phyloP scores from a whole-genome alignment of 1,140 invertebrate genomes.

The Macrobrachium nipponense region DNA sequence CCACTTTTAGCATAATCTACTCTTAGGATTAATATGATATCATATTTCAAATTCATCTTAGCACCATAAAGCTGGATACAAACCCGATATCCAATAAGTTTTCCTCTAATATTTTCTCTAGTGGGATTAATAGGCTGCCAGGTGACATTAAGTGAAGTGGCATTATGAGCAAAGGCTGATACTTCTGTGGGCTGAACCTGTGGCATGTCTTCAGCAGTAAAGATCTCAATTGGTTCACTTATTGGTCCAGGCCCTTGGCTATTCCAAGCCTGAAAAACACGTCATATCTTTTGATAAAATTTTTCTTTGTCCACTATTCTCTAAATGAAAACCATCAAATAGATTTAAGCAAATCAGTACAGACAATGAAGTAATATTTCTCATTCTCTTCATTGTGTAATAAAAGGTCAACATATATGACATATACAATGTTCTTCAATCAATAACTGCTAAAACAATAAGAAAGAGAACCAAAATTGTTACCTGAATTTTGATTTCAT shows the following conservation, averaged over 20 bases:
- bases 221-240: slow-evolving; percentile 81
- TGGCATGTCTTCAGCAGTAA: slow-evolving; percentile 96
- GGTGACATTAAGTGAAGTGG: slow-evolving; percentile 90
- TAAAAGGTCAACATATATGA: too few relatives aligned
- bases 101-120: slow-evolving; percentile 86
- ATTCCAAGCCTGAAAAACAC: slow-evolving; percentile 79
- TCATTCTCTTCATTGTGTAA: too few relatives aligned
- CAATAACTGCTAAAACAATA: neutral
- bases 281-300: neutral
- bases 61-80: slow-evolving; percentile 62
- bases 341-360: too few relatives aligned
- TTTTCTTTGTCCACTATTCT: neutral
- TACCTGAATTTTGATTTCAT: slow-evolving; percentile 88
- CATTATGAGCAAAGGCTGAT: slow-evolving; percentile 83
- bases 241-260: slow-evolving; percentile 84
- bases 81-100: slow-evolving; percentile 90
- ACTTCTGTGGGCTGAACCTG: slow-evolving; percentile 88
- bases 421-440: neutral
- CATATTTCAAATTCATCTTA: neutral
- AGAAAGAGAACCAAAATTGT: slow-evolving; percentile 11
- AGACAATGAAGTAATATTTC: too few relatives aligned
- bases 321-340: neutral
- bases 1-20: too few relatives aligned
- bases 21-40: neutral
- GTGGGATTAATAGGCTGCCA: slow-evolving; percentile 91